phyloP scores from a whole-genome alignment of 1,140 invertebrate species.

The Dolichoris vasculosae region DNA sequence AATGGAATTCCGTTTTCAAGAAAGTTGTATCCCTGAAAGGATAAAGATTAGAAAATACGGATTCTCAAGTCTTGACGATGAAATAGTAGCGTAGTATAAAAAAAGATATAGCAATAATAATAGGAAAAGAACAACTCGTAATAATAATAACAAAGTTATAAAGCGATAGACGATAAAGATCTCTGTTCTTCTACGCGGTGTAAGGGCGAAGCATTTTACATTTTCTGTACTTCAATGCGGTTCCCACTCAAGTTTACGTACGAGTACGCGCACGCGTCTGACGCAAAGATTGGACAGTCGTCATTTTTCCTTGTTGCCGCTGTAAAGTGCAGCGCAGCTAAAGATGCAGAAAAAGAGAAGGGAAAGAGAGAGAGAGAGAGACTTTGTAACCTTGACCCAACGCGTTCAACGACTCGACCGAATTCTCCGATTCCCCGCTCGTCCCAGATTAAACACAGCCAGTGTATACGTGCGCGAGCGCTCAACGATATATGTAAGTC shows the following conservation, averaged over 20 bases:
- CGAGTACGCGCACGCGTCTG: constrained; percentile 7
- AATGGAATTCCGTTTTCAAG: neutral
- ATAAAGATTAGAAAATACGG: constrained; percentile 8
- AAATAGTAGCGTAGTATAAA: neutral
- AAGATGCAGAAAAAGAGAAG: constrained; percentile 52
- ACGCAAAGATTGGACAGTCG: constrained; percentile 16
- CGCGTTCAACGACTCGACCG: constrained; percentile 63
- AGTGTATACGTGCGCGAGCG: constrained; percentile 56
- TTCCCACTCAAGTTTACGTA: constrained; percentile 5
- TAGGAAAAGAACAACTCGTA: neutral
- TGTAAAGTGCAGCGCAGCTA: constrained; percentile 18
- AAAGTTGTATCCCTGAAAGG: constrained; percentile 9
- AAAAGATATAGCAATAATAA: neutral
- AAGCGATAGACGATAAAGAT: constrained; percentile 33
- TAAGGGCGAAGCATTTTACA: constrained; percentile 51
- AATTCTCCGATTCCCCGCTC: constrained; percentile 57
- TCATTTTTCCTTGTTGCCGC: constrained; percentile 31
- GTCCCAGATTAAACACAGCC: constrained; percentile 39
- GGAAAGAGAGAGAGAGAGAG: constrained; percentile 42
- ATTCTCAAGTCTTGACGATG: neutral
- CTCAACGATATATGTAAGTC: no score
- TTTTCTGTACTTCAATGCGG: constrained; percentile 16
- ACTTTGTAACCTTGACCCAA: constrained; percentile 61
- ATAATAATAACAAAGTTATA: constrained; percentile 15
- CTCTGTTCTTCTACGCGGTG: constrained; percentile 26